Evolutionary conservation across 2,888 invertebrate genomes (phyloP), one percentile per base, ranked within the genome.

Genomic region (Drosophila cognata): DNA sequence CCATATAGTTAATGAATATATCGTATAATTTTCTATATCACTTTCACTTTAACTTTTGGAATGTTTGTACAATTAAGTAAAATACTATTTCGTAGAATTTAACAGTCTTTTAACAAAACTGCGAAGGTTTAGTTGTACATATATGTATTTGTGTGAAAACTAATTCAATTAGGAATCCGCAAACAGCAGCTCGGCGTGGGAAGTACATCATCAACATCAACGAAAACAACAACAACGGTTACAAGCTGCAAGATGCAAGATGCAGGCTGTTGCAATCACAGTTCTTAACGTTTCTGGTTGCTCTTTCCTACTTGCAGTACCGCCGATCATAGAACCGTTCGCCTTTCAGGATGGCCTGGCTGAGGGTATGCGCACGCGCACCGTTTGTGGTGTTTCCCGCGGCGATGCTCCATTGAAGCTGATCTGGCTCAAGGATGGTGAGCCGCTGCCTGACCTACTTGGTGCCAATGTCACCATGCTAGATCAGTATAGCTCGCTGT

Each of bases 271-370:
- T 43, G 21, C 48, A 51, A 62, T 65, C 52, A 59, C 65, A 56
- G 53, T 60, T 79, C 63, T 66, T 88, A 84, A 84, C 79, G 53
- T 71, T 31, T 85, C 53, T 88, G 76, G 84, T 82, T 89, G 68
- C 80, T 81, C 68, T 82, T 69, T 89, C 77, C 82, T 88, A 82
- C 84, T 94, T 94, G 93, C 95, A 96, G 96, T 96, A 95, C 96
- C 96, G 94, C 96, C 96, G 94, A 96, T 96, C 94, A 96, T 96
- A 95, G 96, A 96, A 95, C 96, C 96, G 94, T 96, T 96, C 95
- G 95, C 95, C 94, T 96, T 96, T 94, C 96, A 96, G 95, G 96
- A 96, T 94, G 96, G 96, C 93, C 95, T 96, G 93, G 95, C 96
- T 93, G 96, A 96, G 94, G 96, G 96, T 94, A 96, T 96, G 96